Evolutionary conservation across 2,888 invertebrate genomes (phyloP), one percentile per base, ranked within the genome.

Genomic region (Cristatella mucedo): DNA sequence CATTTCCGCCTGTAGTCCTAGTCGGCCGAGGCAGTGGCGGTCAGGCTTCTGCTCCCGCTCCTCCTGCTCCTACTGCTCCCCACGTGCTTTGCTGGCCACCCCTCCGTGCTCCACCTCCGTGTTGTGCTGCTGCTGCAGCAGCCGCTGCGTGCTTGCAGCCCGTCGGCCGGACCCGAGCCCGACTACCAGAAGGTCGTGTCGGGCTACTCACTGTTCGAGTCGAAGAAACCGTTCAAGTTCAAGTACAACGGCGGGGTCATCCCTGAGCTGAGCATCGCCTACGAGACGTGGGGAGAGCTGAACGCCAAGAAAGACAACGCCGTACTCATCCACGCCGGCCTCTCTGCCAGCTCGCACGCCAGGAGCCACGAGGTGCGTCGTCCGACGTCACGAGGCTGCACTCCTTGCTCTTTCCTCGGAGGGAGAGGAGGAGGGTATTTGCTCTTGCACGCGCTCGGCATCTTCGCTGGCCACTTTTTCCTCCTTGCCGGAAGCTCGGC

Each of bases 291-390:
- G 63, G 64, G 64, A 15, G 44, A 52, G 29, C 47, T 64, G 22
- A 64, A 64, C 42, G 51, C 52, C 24, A 51, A 53, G 13, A 49
- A 49, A 40, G 48, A 49, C 43, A 64, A 64, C 43, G 62, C 59
- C 21, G 56, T 64, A n/a, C 39, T 64, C 5, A 46, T 64, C 3
- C 50, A 50, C 37, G 54, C 60, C 18, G 64, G 64, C 0, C 47
- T 64, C 24, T 62, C 61, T 3, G 64, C 63, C 5, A 62, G 60
- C 41, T 61, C 61, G 7, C 64, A 64, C 46, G 63, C 61, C 19
- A 54, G 51, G 38, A 64, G 62, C 44, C 61, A 61, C 41, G 40
- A 48, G 47, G 63, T 61, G 44, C 38, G 49, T 43, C 7, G 32
- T 21, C n/a, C 15, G n/a, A n/a, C n/a, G n/a, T n/a, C n/a, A n/a